These are phyloP conservation scores for Gallinago jamesoni DNA, from an alignment of 2,113 vertebrate genomes.

Conservation along the genomic window DNA sequence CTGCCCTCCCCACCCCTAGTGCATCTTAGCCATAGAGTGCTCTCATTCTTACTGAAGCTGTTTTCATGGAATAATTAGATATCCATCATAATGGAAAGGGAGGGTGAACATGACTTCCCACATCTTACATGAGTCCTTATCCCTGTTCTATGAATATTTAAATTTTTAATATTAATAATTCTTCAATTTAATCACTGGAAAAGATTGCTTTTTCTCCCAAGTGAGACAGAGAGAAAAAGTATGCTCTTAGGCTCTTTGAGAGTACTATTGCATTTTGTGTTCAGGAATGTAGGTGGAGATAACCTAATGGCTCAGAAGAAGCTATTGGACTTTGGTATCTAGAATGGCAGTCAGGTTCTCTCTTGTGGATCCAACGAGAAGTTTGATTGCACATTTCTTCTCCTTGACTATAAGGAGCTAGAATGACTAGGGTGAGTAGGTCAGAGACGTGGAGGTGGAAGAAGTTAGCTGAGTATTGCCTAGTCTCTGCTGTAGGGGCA, in stretches of 20 bases:
- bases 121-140: neutral
- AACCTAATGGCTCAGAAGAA: neutral
- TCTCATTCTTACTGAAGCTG: neutral
- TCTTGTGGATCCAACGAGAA: neutral
- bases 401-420: neutral
- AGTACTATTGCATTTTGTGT: neutral
- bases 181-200: neutral
- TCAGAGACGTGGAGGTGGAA: neutral
- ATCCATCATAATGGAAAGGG: neutral
- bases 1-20: neutral
- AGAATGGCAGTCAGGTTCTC: neutral
- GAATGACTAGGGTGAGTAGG: neutral
- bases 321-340: neutral
- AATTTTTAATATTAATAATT: constrained; percentile 13
- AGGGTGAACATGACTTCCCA: neutral
- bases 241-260: neutral
- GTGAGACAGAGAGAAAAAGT: neutral
- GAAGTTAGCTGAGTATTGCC: neutral
- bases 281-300: neutral
- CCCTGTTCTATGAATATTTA: constrained; percentile 5
- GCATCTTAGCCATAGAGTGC: neutral
- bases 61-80: neutral
- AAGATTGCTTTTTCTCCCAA: neutral
- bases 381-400: neutral
- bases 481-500: neutral